Conservation (phyloP, 2,113 vertebrate species). For the Cacatua alba region DNA sequence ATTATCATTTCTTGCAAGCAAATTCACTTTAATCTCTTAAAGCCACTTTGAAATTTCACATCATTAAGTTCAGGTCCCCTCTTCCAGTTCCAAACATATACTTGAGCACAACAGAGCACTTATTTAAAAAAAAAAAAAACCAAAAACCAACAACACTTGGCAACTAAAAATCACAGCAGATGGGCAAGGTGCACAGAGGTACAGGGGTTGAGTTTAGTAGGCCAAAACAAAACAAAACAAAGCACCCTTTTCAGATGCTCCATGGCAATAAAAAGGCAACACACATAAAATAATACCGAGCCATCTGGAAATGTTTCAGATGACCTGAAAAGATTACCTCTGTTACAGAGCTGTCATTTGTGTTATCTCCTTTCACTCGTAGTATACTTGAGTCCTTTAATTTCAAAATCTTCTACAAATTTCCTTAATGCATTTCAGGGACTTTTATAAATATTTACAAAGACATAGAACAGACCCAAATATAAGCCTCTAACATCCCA, state of each 20-base stretch:
- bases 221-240: not conserved
- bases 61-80: not conserved
- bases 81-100: not conserved
- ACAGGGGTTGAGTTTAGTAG: not conserved
- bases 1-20: slow-evolving; percentile 5
- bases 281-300: not conserved
- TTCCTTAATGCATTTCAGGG: not conserved
- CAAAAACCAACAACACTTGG: not conserved
- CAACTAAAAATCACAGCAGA: slow-evolving; percentile 13
- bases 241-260: not conserved
- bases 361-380: not conserved
- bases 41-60: slow-evolving; percentile 8
- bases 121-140: not conserved
- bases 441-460: not conserved
- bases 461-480: not conserved
- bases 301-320: not conserved
- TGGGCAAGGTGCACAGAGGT: not conserved
- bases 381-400: not conserved
- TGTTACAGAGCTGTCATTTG: not conserved
- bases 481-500: not conserved
- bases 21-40: slow-evolving; percentile 25
- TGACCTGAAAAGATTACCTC: not conserved
- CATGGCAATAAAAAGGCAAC: not conserved
- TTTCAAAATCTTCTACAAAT: not conserved
- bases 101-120: not conserved